A percentile compares a stretch with the other conserved stretches of the same genome.
These are phyloP conservation scores for Berghia stephanieae DNA, from an alignment of 1,140 invertebrate genomes.

Conservation along the genomic window DNA sequence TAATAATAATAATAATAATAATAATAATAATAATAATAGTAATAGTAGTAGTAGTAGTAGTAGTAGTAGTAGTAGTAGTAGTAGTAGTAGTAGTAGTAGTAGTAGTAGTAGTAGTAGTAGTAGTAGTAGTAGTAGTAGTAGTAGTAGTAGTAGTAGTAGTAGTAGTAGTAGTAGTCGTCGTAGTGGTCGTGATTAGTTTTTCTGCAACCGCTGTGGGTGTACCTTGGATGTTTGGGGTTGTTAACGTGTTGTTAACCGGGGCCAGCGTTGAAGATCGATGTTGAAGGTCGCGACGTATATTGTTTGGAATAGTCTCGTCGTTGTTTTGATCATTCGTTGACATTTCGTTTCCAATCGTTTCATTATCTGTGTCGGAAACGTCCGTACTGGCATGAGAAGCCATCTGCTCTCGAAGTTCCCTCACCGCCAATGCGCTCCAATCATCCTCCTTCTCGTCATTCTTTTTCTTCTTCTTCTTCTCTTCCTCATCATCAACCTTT, in stretches of 20 bases:
- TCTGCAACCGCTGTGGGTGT: background rate
- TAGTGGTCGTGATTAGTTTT: conserved; percentile 18
- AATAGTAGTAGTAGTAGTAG: conserved; percentile 29
- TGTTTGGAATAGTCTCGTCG: conserved; percentile 1
- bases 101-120: conserved; percentile 11
- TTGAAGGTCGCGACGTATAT: too few relatives aligned
- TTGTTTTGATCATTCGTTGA: background rate
- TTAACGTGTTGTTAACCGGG: too few relatives aligned
- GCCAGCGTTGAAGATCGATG: background rate
- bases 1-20: conserved; percentile 24
- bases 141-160: conserved; percentile 33
- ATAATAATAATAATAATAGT: conserved; percentile 27
- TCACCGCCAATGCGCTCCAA: too few relatives aligned
- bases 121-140: background rate
- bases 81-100: conserved; percentile 23
- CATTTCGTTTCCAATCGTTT: too few relatives aligned
- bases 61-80: conserved; percentile 29
- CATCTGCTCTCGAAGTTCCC: too few relatives aligned
- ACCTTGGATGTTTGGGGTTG: background rate
- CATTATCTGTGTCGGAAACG: too few relatives aligned
- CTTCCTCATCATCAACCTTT: too few relatives aligned
- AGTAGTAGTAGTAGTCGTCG: conserved; percentile 30
- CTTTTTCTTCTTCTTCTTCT: too few relatives aligned
- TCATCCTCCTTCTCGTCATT: too few relatives aligned
- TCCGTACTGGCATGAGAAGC: too few relatives aligned